Base-by-base conservation (phyloP, 2,797 vertebrate species). In the Gymnoscopelus microlampas region DNA sequence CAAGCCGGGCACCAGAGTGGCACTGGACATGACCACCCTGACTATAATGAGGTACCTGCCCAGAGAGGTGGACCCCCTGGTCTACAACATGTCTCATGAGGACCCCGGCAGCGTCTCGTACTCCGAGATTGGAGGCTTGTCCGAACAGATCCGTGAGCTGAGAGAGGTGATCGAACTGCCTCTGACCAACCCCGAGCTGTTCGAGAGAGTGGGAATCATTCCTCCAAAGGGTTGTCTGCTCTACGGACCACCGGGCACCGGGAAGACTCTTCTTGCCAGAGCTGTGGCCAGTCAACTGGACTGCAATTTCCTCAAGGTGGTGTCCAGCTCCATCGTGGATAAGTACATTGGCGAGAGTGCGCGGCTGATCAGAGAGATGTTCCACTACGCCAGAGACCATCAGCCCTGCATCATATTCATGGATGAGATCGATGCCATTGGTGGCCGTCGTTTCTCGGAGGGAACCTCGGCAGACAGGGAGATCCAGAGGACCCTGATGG, bases 341-440 rank as follows among this genome's bases (percentile, higher is more conserved):
- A 98, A 99, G 77, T 99, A 99, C 91, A 99, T 99, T 0, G 98
- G 98, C 8, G 98, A 99, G 90, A 99, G 97, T 19, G 98, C 98
- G 64, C 92, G 97, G 53, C 92, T 99, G 67, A 99, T 99, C 90
- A 93, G 97, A 88, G 98, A 99, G 92, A 99, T 99, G 98, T 99
- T 99, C 88, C 98, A 99, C 88, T 99, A 98, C 1, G 98, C 98
- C 87, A 89, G 97, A 69, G 98, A 99, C 83, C 98, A 99, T 77
- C 98, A 99, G 80, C 97, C 98, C 0, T 99, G 98, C 83, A 99
- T 99, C 85, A 99, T 99, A 80, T 99, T 99, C 80, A 99, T 99
- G 98, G 98, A 99, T 74, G 98, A 99, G 93, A 99, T 99, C 7
- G 97, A 99, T 81, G 98, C 98, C 68, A 99, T 99, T 8, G 98